Percentiles rank a stretch among this genome's conserved stretches.
These are phyloP conservation scores for Sarcophaga subvicina DNA, from an alignment of 2,888 invertebrate species.

Conservation along the genomic window DNA sequence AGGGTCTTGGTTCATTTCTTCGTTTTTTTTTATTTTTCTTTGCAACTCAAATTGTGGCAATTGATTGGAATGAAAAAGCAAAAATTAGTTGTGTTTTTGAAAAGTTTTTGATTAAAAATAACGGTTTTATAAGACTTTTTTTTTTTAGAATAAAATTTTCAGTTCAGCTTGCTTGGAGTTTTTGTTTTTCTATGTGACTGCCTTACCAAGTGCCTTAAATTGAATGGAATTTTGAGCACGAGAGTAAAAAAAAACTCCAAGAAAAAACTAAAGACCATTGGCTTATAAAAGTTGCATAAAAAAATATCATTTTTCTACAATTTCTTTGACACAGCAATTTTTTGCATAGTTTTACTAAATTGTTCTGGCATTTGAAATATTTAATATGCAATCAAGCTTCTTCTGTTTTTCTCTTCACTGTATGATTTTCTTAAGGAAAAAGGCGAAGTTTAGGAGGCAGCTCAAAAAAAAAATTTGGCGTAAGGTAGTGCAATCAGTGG, in stretches of 20 bases:
- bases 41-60: constrained; percentile 34
- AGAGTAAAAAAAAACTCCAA: not conserved
- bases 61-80: constrained; percentile 55
- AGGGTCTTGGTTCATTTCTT: not conserved
- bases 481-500: too few relatives aligned
- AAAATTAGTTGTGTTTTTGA: constrained; percentile 51
- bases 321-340: too few relatives aligned
- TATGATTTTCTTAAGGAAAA: too few relatives aligned
- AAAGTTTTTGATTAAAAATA: constrained; percentile 57
- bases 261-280: not conserved
- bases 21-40: not conserved
- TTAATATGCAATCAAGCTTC: too few relatives aligned
- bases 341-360: too few relatives aligned
- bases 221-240: not conserved
- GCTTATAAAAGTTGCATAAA: too few relatives aligned
- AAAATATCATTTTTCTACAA: not conserved
- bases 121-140: not conserved
- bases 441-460: too few relatives aligned
- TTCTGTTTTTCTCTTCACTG: too few relatives aligned
- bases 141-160: not conserved
- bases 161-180: not conserved
- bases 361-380: too few relatives aligned
- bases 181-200: constrained; percentile 32
- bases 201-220: constrained; percentile 19
- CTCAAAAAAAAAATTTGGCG: too few relatives aligned